phyloP scores from a whole-genome alignment of 30 jellyfish, hydroid and myxozoan species.

The Turritopsis dohrnii region DNA sequence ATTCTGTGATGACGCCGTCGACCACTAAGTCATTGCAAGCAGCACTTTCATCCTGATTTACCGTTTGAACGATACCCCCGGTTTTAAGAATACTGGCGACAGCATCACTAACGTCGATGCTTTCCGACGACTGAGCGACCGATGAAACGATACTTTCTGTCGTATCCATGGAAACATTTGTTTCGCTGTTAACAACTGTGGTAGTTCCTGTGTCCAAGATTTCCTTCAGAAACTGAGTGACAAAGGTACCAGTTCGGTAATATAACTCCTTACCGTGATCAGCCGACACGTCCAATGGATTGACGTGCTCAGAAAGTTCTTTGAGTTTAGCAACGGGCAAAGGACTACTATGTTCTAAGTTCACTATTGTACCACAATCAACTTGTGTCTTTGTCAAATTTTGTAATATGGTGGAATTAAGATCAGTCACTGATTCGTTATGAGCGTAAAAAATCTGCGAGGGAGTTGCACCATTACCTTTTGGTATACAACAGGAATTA shows the following conservation, averaged over 20 bases:
- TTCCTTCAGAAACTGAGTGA: conserved; percentile 22
- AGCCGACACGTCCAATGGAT: conserved; percentile 32
- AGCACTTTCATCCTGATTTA: not conserved
- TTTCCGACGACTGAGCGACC: not conserved
- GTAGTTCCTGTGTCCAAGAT: not conserved
- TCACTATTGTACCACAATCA: not conserved
- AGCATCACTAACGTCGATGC: not conserved
- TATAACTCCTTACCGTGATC: conserved; percentile 30
- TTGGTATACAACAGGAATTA: conserved; percentile 31
- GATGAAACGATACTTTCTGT: not conserved
- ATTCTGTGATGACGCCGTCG: not conserved
- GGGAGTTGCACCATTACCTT: conserved; percentile 40
- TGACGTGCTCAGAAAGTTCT: conserved; percentile 27
- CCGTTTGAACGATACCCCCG: not conserved
- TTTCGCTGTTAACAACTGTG: not conserved
- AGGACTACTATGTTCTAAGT: conserved; percentile 1
- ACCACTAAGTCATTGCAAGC: not conserved
- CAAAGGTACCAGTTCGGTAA: conserved; percentile 24
- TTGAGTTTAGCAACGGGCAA: conserved; percentile 17
- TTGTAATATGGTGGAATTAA: conserved; percentile 12
- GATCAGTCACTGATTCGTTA: conserved; percentile 14
- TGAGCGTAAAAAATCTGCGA: conserved; percentile 38
- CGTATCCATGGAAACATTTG: not conserved
- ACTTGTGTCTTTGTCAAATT: conserved; percentile 9
- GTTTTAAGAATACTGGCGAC: not conserved